Evolutionary conservation across 2,888 invertebrate species (phyloP), one percentile per base, ranked within the genome.

Genomic region (Camponotus fellah): DNA sequence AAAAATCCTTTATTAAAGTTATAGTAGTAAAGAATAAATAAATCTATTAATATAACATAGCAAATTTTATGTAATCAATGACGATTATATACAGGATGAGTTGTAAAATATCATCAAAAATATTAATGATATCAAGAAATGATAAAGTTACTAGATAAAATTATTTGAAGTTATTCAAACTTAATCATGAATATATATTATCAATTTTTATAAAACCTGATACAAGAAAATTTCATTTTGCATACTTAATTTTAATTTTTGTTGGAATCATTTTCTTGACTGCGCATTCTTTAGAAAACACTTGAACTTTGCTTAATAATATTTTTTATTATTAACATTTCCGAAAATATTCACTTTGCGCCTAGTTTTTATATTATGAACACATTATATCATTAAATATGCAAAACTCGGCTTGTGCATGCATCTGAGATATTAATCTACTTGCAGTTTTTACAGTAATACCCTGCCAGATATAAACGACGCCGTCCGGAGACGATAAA

Each of bases 401-500:
- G 10, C 14, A 62, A 43, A 75, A 21, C 21, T 64, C 53, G 21
- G n/a, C 17, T 79, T 17, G n/a, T 43, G 14, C 26, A 43, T 66
- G 17, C 12, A 65, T 65, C 56, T 34, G 43, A 65, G 65, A 56
- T 56, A 64, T 43, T 66, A 80, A 83, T 83, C 37, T 14, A 65
- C 56, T 83, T 58, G 65, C 37, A 71, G 58, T 65, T 43, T 80
- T 83, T 46, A 60, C 49, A 34, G 32, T n/a, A n/a, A 5, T 32
- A 40, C 37, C 37, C 58, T 69, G 32, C 32, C 9, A 40, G 34
- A 65, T 40, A 14, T 49, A 82, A 75, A 76, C 49, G 49, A 46
- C 17, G 26, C 49, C 49, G 64, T 75, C 10, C 37, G 32, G 21
- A 49, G 12, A 10, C 56, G 83, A 80, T 75, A 74, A 85, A 74